Evolutionary conservation across 2,888 invertebrate species (phyloP), one percentile per base, ranked within the genome.

Genomic region (Megalurothrips usitatus): DNA sequence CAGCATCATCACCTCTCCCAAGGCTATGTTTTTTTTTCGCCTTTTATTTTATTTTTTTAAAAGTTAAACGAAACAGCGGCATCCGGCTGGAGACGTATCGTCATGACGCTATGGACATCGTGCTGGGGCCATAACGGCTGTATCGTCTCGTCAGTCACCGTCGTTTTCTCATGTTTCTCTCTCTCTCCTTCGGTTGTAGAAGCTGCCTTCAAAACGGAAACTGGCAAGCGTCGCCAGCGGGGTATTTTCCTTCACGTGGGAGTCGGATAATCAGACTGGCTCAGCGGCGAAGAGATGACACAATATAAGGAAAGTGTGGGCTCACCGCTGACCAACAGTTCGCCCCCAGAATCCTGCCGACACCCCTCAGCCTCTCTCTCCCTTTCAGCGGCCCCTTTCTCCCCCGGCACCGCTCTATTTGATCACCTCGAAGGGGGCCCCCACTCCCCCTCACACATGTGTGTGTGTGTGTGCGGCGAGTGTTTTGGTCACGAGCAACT

Each of bases 371-470:
- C 58, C 58, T 17, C 14, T 43, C 58, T 17, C 14, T 43, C 6
- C 34, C 34, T 43, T 43, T 43, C 34, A 43, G 34, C n/a, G n/a
- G n/a, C n/a, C 58, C 58, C 58, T 17, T 19, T 26, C 68, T 75
- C 68, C 68, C 68, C 23, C 23, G 68, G 12, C 68, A 26, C 68
- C 68, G 68, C 68, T 75, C 68, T 26, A 75, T 75, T 75, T 75
- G 68, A 75, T 75, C 68, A 75, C 68, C 23, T 6, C 34, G 6
- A 6, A 75, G 9, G 68, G 68, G 68, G 68, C 68, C 68, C 23
- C 9, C 23, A 23, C 6, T 58, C 19, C 58, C 17, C 6, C 34
- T 8, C 6, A 52, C 52, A 52, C 19, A 19, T 52, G 52, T 52
- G 52, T 52, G 52, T 52, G 52, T 58, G 58, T 58, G 58, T 19